Percentiles rank a stretch among this genome's conserved stretches.
These are phyloP conservation scores for Pegoplata infirma DNA, from an alignment of 2,888 invertebrate genomes.

Conservation along the genomic window DNA sequence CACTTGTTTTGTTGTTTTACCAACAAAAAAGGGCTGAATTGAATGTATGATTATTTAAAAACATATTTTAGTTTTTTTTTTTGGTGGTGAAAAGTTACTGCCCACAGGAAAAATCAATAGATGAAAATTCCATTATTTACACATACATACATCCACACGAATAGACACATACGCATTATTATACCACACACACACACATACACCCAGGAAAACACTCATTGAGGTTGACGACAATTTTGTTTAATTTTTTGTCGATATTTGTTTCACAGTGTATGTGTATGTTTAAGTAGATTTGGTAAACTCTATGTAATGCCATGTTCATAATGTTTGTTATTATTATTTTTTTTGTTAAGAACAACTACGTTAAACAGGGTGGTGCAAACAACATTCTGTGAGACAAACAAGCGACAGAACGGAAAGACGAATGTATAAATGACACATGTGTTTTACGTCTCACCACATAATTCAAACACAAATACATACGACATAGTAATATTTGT, in stretches of 20 bases:
- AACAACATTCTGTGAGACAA: conserved; percentile 15
- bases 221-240: conserved; percentile 37
- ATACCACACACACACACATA: neutral
- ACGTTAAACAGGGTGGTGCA: conserved; percentile 21
- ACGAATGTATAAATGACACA: conserved; percentile 34
- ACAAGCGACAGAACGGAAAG: conserved; percentile 12
- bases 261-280: neutral
- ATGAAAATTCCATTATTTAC: conserved; percentile 44
- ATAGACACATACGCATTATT: neutral
- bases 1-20: neutral
- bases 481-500: conserved; percentile 25
- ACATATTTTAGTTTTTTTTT: neutral
- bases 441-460: conserved; percentile 58
- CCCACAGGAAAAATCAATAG: conserved; percentile 50
- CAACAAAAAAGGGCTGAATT: neutral
- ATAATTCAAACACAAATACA: conserved; percentile 38
- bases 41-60: neutral
- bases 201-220: neutral
- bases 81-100: conserved; percentile 17
- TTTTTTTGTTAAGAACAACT: conserved; percentile 1
- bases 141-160: neutral
- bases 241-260: neutral
- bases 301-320: conserved; percentile 29
- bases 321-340: conserved; percentile 47
- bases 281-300: no score